A percentile compares a stretch with the other conserved stretches of the same genome.
Evolutionary conservation across 2,113 vertebrate species (phyloP).

Genomic region (Callopanchax toddi): DNA sequence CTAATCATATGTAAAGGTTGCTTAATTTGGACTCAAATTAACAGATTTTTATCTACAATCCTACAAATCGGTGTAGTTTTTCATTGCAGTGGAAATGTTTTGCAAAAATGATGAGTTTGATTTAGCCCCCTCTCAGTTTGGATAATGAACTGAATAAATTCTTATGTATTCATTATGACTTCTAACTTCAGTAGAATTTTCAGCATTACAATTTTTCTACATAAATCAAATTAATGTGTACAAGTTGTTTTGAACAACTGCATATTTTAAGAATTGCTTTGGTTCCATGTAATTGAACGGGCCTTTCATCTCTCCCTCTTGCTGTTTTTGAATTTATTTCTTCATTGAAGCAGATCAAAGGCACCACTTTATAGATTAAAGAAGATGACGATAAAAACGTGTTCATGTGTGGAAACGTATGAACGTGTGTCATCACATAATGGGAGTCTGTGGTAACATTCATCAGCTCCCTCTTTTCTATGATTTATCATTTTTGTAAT

Average conservation of each 20-base stretch:
- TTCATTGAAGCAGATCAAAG: slow-evolving; percentile 71
- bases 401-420: neutral
- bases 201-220: neutral
- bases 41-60: neutral
- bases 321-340: slow-evolving; percentile 64
- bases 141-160: slow-evolving; percentile 35
- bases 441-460: slow-evolving; percentile 38
- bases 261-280: slow-evolving; percentile 46
- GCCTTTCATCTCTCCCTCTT: slow-evolving; percentile 56
- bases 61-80: neutral
- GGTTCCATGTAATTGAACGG: slow-evolving; percentile 62
- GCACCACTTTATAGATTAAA: slow-evolving; percentile 62
- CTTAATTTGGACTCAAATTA: neutral
- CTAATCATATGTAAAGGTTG: too few species aligned
- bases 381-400: slow-evolving; percentile 36
- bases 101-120: slow-evolving; percentile 20
- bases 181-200: slow-evolving; percentile 22
- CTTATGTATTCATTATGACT: slow-evolving; percentile 4
- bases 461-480: slow-evolving; percentile 22
- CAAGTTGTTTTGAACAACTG: slow-evolving; percentile 62
- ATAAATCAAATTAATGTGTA: slow-evolving; percentile 46
- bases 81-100: neutral
- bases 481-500: slow-evolving; percentile 47
- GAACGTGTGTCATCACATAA: slow-evolving; percentile 25
- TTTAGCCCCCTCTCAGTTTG: slow-evolving; percentile 3